Conservation (phyloP, 1,140 invertebrate species). For the Drosophila melanogaster region DNA sequence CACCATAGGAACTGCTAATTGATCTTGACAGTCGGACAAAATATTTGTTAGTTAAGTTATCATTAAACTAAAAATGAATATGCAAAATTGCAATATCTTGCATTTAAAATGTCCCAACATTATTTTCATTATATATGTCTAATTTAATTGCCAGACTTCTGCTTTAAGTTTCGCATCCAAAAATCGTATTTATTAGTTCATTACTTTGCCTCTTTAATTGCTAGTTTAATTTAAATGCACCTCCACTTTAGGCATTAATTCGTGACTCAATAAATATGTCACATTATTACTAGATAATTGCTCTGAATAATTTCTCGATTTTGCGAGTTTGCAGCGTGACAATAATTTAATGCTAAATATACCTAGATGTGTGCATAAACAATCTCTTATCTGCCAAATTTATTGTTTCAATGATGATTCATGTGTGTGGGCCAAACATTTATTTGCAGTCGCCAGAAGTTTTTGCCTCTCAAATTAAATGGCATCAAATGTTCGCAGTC, state of each 20-base stretch:
- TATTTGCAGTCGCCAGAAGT: slow-evolving; percentile 31
- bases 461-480: slow-evolving; percentile 37
- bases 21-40: too few relatives aligned
- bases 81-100: too few relatives aligned
- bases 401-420: slow-evolving; percentile 27
- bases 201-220: neutral
- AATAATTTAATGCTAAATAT: slow-evolving; percentile 13
- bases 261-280: neutral
- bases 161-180: too few relatives aligned
- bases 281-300: neutral
- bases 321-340: slow-evolving; percentile 1
- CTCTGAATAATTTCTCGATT: neutral
- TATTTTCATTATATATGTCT: too few relatives aligned
- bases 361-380: neutral
- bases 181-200: neutral
- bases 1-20: too few relatives aligned
- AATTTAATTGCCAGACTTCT: too few relatives aligned
- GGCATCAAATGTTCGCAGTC: slow-evolving; percentile 32
- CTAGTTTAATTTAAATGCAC: neutral
- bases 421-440: slow-evolving; percentile 7
- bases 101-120: too few relatives aligned
- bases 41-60: too few relatives aligned
- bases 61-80: too few relatives aligned
- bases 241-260: neutral
- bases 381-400: slow-evolving; percentile 16